Evolutionary conservation across 37 sponge, comb jelly and placozoan species (phyloP).

Genomic region (Eunapius fragilis): DNA sequence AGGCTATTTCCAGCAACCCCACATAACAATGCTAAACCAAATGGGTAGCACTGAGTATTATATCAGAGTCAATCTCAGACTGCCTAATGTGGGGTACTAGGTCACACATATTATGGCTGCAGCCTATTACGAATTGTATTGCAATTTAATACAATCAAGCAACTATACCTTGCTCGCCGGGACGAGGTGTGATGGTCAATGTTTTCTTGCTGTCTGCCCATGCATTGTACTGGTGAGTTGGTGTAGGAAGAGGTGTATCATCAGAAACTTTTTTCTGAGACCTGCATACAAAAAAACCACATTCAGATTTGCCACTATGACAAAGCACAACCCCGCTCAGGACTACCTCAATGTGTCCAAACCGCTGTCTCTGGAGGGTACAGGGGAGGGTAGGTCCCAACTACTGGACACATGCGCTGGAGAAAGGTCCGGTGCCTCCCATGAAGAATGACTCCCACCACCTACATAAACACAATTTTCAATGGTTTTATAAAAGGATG

Average conservation of each 20-base stretch:
- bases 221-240: slow-evolving; percentile 87
- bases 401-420: slow-evolving; percentile 28
- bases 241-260: slow-evolving; percentile 94
- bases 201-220: slow-evolving; percentile 92
- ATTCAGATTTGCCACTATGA: background rate
- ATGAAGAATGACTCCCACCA: slow-evolving; percentile 37
- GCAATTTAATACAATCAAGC: background rate
- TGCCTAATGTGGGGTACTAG: no score
- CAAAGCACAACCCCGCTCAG: background rate
- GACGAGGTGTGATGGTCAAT: slow-evolving; percentile 65
- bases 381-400: slow-evolving; percentile 86
- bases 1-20: no score
- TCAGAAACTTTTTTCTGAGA: slow-evolving; percentile 5
- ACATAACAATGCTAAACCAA: no score
- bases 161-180: slow-evolving; percentile 1
- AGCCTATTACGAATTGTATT: no score
- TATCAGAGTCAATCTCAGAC: no score
- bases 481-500: background rate
- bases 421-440: slow-evolving; percentile 70
- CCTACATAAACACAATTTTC: background rate
- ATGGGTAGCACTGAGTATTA: no score
- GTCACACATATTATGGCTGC: no score
- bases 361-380: slow-evolving; percentile 52
- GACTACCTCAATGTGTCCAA: slow-evolving; percentile 12
- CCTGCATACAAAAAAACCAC: background rate